Base-by-base conservation (phyloP, 2,113 vertebrate species). In the Phyllostomus hastatus region DNA sequence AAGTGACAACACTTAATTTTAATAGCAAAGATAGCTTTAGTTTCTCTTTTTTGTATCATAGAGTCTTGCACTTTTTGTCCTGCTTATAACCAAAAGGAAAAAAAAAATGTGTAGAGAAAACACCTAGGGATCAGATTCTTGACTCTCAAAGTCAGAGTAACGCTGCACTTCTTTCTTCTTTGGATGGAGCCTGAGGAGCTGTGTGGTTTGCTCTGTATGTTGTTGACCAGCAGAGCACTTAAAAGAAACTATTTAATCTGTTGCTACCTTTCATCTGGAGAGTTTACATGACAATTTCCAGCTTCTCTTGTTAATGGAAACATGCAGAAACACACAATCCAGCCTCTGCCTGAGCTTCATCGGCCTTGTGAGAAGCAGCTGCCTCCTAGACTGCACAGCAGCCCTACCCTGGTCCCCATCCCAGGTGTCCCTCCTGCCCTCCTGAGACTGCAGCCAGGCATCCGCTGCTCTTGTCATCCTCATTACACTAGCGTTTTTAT, bases 131-230 rank as follows among this genome's bases (percentile, higher is more conserved):
- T 82, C 57, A 59, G 70, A 46, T 26, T 85, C 33, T 50, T 67
- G 22, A 83, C 31, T 69, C 28, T 94, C 7, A 8, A n/a, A 67
- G 38, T 57, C 48, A 41, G 5, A 28, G 20, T 17, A 7, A 19
- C 0, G 0, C 46, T 15, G 14, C 9, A 14, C 5, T 33, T 35
- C 78, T 24, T 59, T 4, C n/a, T 26, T 0, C 0, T 0, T 35
- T 28, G 20, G 12, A 17, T 64, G 38, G 41, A 24, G 7, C 59
- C 1, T 0, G 0, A 7, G 28, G 64, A 46, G 16, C 33, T 38
- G 0, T 41, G 11, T 5, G 22, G 24, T 76, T 69, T 52, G 16
- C 12, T 80, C 64, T 4, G 4, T 26, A 35, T 2, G 0, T 17
- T 31, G 1, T 8, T 12, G 48, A 43, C 43, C 50, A 41, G 17